Evolutionary conservation across 2,888 invertebrate genomes (phyloP), one percentile per base, ranked within the genome.

Genomic region (Quadroppia sp.): DNA sequence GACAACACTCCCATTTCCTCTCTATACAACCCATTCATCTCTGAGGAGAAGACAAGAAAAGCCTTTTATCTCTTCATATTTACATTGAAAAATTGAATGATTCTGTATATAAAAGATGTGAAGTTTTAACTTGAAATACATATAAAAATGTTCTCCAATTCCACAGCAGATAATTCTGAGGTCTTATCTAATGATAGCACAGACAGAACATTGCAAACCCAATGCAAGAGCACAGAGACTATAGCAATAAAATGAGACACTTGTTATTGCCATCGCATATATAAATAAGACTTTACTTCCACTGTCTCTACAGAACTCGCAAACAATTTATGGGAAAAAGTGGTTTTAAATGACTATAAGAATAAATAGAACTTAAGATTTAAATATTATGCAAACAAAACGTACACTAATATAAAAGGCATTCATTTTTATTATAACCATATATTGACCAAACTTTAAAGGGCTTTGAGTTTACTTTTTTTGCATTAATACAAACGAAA

Each of bases 21-120:
- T 45, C 6, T 45, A 45, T 17, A 15, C 45, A 15, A 53, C 11
- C 13, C 53, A 53, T 53, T 53, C 53, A 36, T 61, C 61, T 61
- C 20, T 32, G 30, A n/a, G 20, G 61, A 61, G 36, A 4, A 61
- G 61, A 61, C 61, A 61, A 61, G 61, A 61, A 61, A 61, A 61
- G 32, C 61, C 61, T 61, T 61, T 61, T 61, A 61, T 61, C 32
- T 61, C 6, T 32, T 20, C 23, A 61, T 61, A 61, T 61, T 61
- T 61, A 61, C 32, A 32, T 61, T 61, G n/a, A 61, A 61, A 61
- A 11, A 36, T 61, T 30, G 13, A 61, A 25, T 30, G 61, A 17
- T 32, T 32, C 20, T 20, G 1, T 23, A 17, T 1, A 61, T 53
- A 61, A 61, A 61, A 61, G 61, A 36, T 56, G 32, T 61, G n/a